Conservation (phyloP, 2,888 invertebrate species). For the Rutpela maculata region DNA sequence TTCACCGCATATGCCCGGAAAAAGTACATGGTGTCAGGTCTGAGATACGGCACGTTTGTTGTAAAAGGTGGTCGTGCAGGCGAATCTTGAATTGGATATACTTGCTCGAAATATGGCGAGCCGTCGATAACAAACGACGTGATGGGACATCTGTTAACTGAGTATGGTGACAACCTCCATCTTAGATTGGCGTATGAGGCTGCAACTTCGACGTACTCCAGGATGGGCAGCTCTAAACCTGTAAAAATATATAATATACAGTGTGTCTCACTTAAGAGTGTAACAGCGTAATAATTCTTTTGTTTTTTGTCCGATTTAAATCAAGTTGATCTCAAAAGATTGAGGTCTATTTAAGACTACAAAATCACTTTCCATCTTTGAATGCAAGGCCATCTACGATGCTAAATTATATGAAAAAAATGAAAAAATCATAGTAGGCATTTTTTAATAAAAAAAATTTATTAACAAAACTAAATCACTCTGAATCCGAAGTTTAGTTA, state of each 20-base stretch:
- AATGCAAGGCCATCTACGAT: too few species aligned
- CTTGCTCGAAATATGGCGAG: not conserved
- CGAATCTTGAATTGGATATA: not conserved
- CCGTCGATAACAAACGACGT: not conserved
- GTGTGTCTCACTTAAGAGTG: too few species aligned
- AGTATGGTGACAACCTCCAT: not conserved
- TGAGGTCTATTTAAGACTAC: too few species aligned
- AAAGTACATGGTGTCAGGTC: slow-evolving; percentile 8
- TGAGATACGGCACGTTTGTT: not conserved
- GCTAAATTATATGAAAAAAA: too few species aligned
- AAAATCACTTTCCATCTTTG: too few species aligned
- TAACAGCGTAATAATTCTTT: too few species aligned
- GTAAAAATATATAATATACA: not conserved
- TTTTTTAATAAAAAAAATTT: too few species aligned
- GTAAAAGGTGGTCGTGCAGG: not conserved
- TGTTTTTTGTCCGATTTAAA: too few species aligned
- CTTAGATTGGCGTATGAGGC: not conserved
- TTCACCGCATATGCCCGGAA: not conserved
- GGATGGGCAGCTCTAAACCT: not conserved
- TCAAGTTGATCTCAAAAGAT: too few species aligned
- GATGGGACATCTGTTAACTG: slow-evolving; percentile 1
- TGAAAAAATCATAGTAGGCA: too few species aligned
- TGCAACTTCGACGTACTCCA: not conserved
- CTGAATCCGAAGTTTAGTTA: too few species aligned
- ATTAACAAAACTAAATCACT: too few species aligned